Conservation (phyloP, 2,797 vertebrate species). For the Trachurus trachurus region DNA sequence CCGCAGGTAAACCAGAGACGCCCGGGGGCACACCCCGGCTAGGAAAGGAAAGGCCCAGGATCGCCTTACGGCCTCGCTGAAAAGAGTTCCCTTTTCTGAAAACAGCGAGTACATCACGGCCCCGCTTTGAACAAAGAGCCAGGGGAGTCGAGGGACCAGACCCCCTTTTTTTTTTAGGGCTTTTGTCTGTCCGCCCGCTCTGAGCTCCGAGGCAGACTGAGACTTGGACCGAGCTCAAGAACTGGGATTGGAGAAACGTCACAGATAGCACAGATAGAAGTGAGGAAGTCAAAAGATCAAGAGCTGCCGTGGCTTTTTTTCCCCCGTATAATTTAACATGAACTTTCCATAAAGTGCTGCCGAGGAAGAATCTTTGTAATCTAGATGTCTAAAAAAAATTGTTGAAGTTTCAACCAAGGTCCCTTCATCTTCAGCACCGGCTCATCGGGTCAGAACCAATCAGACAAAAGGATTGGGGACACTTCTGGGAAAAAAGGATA, state of each 20-base stretch:
- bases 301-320: background rate
- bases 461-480: background rate
- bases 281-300: constrained; percentile 30
- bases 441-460: background rate
- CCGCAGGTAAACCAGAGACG: constrained; percentile 85
- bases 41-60: constrained; percentile 73
- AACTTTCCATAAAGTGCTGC: background rate
- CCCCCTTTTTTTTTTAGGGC: constrained; percentile 63
- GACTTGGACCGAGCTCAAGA: constrained; percentile 63
- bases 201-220: constrained; percentile 37
- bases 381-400: too few relatives aligned
- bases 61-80: constrained; percentile 84
- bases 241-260: constrained; percentile 41
- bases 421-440: background rate
- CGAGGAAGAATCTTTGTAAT: background rate
- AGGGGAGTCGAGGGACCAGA: constrained; percentile 72
- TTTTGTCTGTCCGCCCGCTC: constrained; percentile 67
- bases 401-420: background rate
- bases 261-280: background rate
- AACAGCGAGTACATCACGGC: constrained; percentile 60
- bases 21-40: constrained; percentile 77
- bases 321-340: background rate
- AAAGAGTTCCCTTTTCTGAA: constrained; percentile 79
- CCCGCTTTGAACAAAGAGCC: constrained; percentile 75
- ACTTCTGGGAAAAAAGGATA: background rate